Evolutionary conservation across 1,140 invertebrate genomes (phyloP).

Genomic region (Diorhabda sublineata): DNA sequence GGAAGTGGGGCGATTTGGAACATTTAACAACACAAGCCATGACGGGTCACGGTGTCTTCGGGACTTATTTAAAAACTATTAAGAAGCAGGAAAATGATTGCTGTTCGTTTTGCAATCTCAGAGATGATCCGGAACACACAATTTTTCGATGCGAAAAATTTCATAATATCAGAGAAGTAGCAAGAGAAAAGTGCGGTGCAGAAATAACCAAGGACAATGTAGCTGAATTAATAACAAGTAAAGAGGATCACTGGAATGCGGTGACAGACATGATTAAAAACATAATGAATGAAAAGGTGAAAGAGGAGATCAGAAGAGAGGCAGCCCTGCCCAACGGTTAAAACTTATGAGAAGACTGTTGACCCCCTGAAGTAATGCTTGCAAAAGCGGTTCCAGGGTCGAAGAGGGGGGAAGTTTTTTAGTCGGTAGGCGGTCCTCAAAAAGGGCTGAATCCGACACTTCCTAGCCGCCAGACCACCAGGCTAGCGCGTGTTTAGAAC

Average conservation of each 20-base stretch:
- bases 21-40: conserved; percentile 19
- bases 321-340: neutral
- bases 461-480: conserved; percentile 3
- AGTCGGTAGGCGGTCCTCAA: conserved; percentile 6
- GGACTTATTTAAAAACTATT: too few relatives aligned
- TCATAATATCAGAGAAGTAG: too few relatives aligned
- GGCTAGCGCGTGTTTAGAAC: conserved; percentile 3
- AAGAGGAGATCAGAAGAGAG: neutral
- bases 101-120: too few relatives aligned
- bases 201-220: too few relatives aligned
- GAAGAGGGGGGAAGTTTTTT: conserved; percentile 5
- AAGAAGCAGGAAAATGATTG: too few relatives aligned
- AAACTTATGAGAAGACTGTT: neutral
- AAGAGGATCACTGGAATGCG: too few relatives aligned
- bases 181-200: too few relatives aligned
- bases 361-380: neutral
- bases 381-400: neutral
- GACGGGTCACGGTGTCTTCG: conserved; percentile 25
- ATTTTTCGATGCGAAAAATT: too few relatives aligned
- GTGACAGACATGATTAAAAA: neutral
- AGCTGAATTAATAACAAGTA: too few relatives aligned
- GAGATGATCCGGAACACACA: too few relatives aligned
- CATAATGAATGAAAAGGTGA: neutral
- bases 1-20: conserved; percentile 1
- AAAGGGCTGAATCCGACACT: conserved; percentile 10